Conservation (phyloP, 2,797 vertebrate genomes). For the Leuciscus waleckii region DNA sequence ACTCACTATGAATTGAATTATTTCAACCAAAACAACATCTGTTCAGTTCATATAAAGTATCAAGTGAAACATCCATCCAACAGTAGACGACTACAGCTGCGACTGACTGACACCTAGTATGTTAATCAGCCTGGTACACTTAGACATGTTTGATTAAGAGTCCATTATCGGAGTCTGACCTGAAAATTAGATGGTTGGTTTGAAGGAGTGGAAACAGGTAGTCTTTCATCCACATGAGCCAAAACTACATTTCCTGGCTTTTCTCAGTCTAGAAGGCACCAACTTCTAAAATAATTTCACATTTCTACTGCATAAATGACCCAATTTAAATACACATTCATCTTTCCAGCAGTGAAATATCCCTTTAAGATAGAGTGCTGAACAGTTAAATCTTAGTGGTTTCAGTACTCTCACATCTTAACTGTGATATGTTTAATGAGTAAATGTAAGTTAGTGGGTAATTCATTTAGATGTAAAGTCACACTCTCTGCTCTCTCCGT, state of each 20-base stretch:
- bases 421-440: too few species aligned
- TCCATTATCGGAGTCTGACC: constrained; percentile 9
- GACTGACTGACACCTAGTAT: not conserved
- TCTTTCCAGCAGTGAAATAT: too few species aligned
- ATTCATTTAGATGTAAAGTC: constrained; percentile 54
- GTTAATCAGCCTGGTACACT: constrained; percentile 9
- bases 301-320: too few species aligned
- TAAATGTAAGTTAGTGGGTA: not conserved
- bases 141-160: not conserved
- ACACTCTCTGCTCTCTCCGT: constrained; percentile 35
- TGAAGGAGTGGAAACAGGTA: constrained; percentile 30
- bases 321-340: too few species aligned
- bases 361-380: too few species aligned
- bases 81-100: not conserved
- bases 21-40: constrained; percentile 38
- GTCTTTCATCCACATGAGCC: too few species aligned
- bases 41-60: constrained; percentile 21
- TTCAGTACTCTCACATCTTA: too few species aligned
- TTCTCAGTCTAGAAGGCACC: too few species aligned
- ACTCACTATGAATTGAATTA: not conserved
- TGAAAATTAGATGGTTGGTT: constrained; percentile 33
- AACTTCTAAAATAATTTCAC: too few species aligned
- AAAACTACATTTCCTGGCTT: too few species aligned
- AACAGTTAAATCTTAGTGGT: too few species aligned
- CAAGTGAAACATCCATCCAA: constrained; percentile 6